A percentile compares a stretch with the other conserved stretches of the same genome.
These are phyloP conservation scores for Amblyornis subalaris DNA, from an alignment of 2,113 vertebrate genomes.

Conservation along the genomic window DNA sequence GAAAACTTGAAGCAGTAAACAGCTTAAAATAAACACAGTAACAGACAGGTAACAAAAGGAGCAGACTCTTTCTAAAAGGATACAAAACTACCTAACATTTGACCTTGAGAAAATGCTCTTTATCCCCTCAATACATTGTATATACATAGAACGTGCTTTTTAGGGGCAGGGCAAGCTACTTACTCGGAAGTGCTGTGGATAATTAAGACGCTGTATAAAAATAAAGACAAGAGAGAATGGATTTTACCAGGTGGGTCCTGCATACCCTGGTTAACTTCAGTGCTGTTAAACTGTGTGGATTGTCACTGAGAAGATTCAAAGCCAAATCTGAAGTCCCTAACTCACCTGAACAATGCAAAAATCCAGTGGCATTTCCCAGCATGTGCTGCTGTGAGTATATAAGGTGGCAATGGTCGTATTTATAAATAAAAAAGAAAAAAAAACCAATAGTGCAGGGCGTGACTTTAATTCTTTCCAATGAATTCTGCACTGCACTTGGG, in stretches of 20 bases:
- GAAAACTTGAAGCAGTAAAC: not conserved
- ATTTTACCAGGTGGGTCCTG: not conserved
- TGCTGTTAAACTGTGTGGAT: not conserved
- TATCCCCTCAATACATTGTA: not conserved
- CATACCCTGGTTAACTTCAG: not conserved
- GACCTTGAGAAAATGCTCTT: not conserved
- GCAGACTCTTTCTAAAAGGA: not conserved
- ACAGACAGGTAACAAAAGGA: not conserved
- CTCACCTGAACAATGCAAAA: not conserved
- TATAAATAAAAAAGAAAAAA: slow-evolving; percentile 37
- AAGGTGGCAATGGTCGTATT: not conserved
- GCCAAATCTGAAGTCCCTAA: not conserved
- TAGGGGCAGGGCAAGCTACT: not conserved
- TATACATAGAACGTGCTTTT: not conserved
- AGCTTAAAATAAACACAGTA: not conserved
- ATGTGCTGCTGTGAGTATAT: not conserved
- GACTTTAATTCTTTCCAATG: not conserved
- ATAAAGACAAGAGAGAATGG: not conserved
- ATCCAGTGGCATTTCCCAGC: not conserved
- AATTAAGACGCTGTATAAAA: not conserved
- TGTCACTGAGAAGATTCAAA: not conserved
- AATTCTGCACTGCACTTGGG: not conserved
- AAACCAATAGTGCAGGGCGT: not conserved
- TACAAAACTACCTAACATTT: accelerated
- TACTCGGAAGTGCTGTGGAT: not conserved